Evolutionary conservation across 2,113 vertebrate genomes (phyloP).

Genomic region (Otolemur garnettii): DNA sequence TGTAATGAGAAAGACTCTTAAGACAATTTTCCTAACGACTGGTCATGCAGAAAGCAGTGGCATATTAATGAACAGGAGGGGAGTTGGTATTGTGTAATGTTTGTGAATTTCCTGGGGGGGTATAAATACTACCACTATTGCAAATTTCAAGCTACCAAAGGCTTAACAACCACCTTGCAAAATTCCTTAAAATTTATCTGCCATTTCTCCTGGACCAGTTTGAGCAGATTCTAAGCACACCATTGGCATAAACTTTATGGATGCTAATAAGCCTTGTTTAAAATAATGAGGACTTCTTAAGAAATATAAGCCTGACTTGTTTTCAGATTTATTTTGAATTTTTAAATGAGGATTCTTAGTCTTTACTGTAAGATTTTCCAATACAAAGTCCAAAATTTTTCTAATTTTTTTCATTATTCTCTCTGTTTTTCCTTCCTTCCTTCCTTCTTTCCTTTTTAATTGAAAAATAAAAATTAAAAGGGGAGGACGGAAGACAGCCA

Average conservation of each 20-base stretch:
- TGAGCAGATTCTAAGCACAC: slow-evolving; percentile 5
- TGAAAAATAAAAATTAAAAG: neutral
- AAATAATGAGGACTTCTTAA: neutral
- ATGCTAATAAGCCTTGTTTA: neutral
- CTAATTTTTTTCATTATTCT: neutral
- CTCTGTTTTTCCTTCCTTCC: neutral
- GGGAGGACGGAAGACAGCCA: too few species aligned
- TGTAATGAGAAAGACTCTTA: neutral
- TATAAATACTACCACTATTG: neutral
- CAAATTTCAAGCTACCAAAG: neutral
- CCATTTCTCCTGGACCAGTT: neutral
- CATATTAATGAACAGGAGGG: neutral
- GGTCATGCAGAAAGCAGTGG: neutral
- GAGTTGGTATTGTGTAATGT: neutral
- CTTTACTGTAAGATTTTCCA: neutral
- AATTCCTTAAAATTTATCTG: neutral
- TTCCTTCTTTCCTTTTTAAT: neutral
- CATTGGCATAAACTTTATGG: neutral
- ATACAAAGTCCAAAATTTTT: neutral
- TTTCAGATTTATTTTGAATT: slow-evolving; percentile 16
- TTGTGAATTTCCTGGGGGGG: neutral
- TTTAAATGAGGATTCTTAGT: neutral
- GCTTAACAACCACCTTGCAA: neutral
- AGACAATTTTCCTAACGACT: neutral
- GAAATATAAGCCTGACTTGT: neutral